Evolutionary conservation across 2,797 vertebrate species (phyloP), one percentile per base, ranked within the genome.

Genomic region (Poeciliopsis infans): DNA sequence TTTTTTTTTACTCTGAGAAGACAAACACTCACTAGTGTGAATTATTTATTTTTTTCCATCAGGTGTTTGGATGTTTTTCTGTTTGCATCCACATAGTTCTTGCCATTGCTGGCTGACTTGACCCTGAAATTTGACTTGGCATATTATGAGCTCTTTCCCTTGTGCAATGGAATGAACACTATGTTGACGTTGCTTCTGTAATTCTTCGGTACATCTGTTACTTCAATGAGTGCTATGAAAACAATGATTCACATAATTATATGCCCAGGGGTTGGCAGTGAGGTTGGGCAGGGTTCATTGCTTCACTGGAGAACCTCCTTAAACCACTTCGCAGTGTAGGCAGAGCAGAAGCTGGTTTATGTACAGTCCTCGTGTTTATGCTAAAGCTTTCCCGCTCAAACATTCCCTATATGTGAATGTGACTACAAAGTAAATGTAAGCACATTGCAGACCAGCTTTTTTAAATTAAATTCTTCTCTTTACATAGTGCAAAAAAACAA

Each of bases 241-340:
- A 93, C 90, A 92, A 86, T 87, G 87, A 89, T 91, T 89, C 82
- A 57, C 79, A 87, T 93, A 92, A 95, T 93, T 88, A 91, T 80
- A 91, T 77, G 82, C 83, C 85, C 25, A 46, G 6, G 76, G 78
- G 76, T 77, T 86, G 81, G 85, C 84, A 89, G 77, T 5, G 41
- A 81, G 68, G 75, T 81, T 80, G 75, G 87, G 82, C 80, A 61
- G 79, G 79, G 79, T 74, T 80, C 23, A 46, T 77, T 80, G 74
- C 83, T 75, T 75, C 84, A 89, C 80, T 84, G 75, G 51, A 91
- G 82, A 91, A 41, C 61, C 76, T 89, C 83, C 83, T 86, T 74
- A 91, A 92, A 91, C 87, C 93, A 90, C 89, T 75, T 86, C 77
- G 87, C 70, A 84, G 80, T 0, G 0, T n/a, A 79, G 61, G 13